phyloP scores from a whole-genome alignment of 2,888 invertebrate genomes.

The Linnaemya tessellans region DNA sequence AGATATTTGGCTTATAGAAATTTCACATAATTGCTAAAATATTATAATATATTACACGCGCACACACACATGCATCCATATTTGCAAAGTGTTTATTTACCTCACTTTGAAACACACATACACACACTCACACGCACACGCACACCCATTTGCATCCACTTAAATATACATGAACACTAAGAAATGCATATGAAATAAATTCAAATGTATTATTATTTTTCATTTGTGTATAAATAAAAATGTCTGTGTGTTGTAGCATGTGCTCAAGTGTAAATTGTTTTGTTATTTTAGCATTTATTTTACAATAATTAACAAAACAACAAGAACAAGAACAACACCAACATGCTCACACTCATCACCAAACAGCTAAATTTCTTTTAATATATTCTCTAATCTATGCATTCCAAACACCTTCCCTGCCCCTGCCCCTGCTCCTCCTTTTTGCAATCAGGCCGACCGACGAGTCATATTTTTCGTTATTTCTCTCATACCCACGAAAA shows the following conservation, averaged over 20 bases:
- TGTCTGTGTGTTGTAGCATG: slow-evolving; percentile 58
- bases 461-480: slow-evolving; percentile 28
- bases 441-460: neutral
- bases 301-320: slow-evolving; percentile 72
- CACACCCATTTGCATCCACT: neutral
- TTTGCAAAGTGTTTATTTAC: slow-evolving; percentile 32
- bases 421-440: neutral
- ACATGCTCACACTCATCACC: slow-evolving; percentile 19
- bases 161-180: slow-evolving; percentile 7
- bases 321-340: slow-evolving; percentile 36
- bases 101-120: slow-evolving; percentile 15
- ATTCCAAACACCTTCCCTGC: slow-evolving; percentile 22
- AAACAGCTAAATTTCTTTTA: slow-evolving; percentile 45
- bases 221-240: slow-evolving; percentile 42
- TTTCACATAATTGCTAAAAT: slow-evolving; percentile 39
- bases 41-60: slow-evolving; percentile 29
- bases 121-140: neutral
- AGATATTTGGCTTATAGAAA: slow-evolving; percentile 62
- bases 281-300: slow-evolving; percentile 72
- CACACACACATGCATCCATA: neutral
- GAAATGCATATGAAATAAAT: slow-evolving; percentile 35
- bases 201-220: slow-evolving; percentile 50
- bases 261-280: slow-evolving; percentile 73
- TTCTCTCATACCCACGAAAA: neutral
- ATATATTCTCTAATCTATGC: slow-evolving; percentile 54